Evolutionary conservation across 2,888 invertebrate species (phyloP), one percentile per base, ranked within the genome.

Genomic region (Pyrgus malvae): DNA sequence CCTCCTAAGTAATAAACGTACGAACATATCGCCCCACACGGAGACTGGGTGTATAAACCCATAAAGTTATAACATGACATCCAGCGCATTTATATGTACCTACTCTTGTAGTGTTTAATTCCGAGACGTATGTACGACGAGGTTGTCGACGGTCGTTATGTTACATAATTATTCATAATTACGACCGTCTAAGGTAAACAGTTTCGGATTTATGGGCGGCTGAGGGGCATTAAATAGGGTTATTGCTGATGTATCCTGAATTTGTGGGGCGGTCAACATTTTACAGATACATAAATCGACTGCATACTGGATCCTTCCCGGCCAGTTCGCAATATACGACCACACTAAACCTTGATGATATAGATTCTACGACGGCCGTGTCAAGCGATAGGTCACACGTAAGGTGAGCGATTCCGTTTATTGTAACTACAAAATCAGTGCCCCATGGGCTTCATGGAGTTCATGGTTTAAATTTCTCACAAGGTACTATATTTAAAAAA

Each of bases 141-240:
- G 76, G 78, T 76, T 74, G 76, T 72, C 73, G 72, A 69, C 70
- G 66, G 71, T 78, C 78, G 75, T 78, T 65, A 77, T 76, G 78
- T 74, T 74, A 80, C 74, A 75, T 84, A 80, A 84, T 80, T 83
- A 83, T 78, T 80, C 76, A 79, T 79, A 78, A 83, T 81, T 77
- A 80, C 72, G 74, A 76, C 66, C 76, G 72, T 71, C 72, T 66
- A 76, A 73, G 74, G 79, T 79, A 83, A 82, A 85, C 81, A 78
- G 71, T 71, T 69, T 68, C 66, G 72, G 70, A 81, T 85, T 85
- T 81, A 86, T 77, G 75, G 74, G 69, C 63, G 66, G 69, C 74
- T 74, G 70, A 70, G 68, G 68, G 67, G 68, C 68, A 61, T 55
- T 48, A 55, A 69, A 55, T 60, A 33, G 40, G 53, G 45, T 54